Evolutionary conservation across 2,888 invertebrate genomes (phyloP).

Genomic region (Neoaliturus tenellus): DNA sequence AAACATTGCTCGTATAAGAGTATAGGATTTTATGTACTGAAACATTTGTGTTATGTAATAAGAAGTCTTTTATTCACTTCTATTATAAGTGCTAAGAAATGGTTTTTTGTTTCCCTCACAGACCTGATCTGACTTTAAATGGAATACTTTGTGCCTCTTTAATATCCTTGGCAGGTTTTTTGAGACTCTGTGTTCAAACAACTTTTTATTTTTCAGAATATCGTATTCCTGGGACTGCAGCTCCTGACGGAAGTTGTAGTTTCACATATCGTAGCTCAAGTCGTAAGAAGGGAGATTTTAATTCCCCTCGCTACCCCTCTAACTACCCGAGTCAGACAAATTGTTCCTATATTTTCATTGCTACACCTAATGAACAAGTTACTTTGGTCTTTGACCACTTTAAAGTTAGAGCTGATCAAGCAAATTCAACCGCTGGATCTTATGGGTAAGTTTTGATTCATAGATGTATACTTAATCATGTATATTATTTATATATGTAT

Average conservation of each 20-base stretch:
- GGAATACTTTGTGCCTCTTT: too few species aligned
- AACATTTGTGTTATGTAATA: too few species aligned
- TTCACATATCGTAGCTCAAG: constrained; percentile 94
- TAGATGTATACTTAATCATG: too few species aligned
- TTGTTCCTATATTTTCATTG: constrained; percentile 94
- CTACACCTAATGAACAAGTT: constrained; percentile 92
- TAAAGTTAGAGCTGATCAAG: constrained; percentile 88
- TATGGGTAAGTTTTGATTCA: constrained; percentile 79
- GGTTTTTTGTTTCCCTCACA: too few species aligned
- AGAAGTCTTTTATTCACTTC: too few species aligned
- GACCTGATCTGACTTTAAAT: too few species aligned
- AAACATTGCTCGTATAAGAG: too few species aligned
- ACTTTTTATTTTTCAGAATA: constrained; percentile 82
- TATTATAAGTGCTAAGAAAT: too few species aligned
- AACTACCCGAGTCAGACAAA: constrained; percentile 97
- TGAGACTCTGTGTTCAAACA: too few species aligned
- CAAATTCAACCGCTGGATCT: constrained; percentile 85
- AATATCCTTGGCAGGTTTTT: too few species aligned
- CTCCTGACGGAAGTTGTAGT: constrained; percentile 93
- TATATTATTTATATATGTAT: too few species aligned
- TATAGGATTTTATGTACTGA: too few species aligned
- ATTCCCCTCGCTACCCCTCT: constrained; percentile 97
- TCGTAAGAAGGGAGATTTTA: constrained; percentile 93
- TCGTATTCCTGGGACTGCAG: constrained; percentile 95
- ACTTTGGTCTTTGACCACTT: constrained; percentile 94